Percentiles rank a stretch among this genome's conserved stretches.
phyloP scores from a whole-genome alignment of 2,888 invertebrate genomes.

The Amitus sp. region DNA sequence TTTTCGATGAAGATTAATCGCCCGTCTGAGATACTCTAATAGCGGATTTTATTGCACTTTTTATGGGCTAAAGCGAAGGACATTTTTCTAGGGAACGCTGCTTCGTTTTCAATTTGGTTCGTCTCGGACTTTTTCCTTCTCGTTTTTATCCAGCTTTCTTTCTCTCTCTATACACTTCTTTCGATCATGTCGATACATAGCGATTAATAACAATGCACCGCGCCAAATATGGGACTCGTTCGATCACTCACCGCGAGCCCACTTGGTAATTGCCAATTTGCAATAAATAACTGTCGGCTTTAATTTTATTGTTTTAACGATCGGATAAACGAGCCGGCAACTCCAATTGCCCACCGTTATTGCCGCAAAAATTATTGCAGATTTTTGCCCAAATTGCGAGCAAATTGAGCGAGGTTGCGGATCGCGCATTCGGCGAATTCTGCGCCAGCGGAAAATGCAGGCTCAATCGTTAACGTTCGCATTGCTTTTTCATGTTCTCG shows the following conservation, averaged over 20 bases:
- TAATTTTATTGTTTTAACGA: constrained; percentile 55
- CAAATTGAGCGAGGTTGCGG: too few relatives aligned
- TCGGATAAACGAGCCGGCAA: constrained; percentile 28
- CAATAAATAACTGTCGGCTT: constrained; percentile 52
- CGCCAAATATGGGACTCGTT: constrained; percentile 39
- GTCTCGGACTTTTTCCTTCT: not conserved
- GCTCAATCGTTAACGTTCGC: too few relatives aligned
- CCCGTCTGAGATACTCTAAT: not conserved
- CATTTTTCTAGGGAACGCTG: not conserved
- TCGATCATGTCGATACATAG: constrained; percentile 10
- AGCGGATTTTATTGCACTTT: not conserved
- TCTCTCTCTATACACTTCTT: too few relatives aligned
- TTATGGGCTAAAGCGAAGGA: not conserved
- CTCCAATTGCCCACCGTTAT: constrained; percentile 9
- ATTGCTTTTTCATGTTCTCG: too few relatives aligned
- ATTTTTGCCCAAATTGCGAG: not conserved
- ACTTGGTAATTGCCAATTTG: constrained; percentile 54
- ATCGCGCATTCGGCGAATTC: not conserved
- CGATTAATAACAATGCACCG: constrained; percentile 30
- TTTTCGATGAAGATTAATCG: not conserved
- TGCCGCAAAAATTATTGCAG: not conserved
- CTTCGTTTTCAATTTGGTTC: not conserved
- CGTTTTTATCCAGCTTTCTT: constrained; percentile 1
- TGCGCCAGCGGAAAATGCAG: not conserved
- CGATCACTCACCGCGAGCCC: constrained; percentile 51